phyloP scores from a whole-genome alignment of 2,797 vertebrate genomes.

The Florisuga fusca region DNA sequence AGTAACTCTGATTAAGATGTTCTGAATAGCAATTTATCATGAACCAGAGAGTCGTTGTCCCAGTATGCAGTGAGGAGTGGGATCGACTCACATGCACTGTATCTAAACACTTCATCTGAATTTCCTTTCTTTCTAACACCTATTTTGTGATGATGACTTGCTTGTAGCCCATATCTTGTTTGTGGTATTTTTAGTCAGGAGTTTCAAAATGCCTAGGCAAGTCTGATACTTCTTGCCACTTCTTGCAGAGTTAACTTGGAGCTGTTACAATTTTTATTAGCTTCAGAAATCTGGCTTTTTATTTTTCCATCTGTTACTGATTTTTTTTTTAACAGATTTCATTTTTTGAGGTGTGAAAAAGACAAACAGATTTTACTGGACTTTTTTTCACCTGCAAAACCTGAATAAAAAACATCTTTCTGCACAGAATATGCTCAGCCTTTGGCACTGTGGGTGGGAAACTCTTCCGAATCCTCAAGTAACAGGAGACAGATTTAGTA shows the following conservation, averaged over 20 bases:
- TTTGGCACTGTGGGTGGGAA: neutral
- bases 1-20: neutral
- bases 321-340: neutral
- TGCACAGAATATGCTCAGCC: neutral
- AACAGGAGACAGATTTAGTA: neutral
- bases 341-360: neutral
- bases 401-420: neutral
- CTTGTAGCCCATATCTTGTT: neutral
- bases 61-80: neutral
- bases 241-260: neutral
- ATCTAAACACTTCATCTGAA: neutral
- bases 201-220: neutral
- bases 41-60: neutral
- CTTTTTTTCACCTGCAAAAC: neutral
- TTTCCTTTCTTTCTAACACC: neutral
- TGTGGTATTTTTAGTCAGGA: neutral
- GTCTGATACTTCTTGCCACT: neutral
- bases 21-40: neutral
- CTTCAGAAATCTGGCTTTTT: slow-evolving; percentile 6
- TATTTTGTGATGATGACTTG: neutral
- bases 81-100: neutral
- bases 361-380: neutral
- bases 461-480: neutral
- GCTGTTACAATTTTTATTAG: neutral
- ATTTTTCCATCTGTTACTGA: slow-evolving; percentile 21